Base-by-base conservation (phyloP, 2,113 vertebrate species). In the Forbesichthys papilliferus region DNA sequence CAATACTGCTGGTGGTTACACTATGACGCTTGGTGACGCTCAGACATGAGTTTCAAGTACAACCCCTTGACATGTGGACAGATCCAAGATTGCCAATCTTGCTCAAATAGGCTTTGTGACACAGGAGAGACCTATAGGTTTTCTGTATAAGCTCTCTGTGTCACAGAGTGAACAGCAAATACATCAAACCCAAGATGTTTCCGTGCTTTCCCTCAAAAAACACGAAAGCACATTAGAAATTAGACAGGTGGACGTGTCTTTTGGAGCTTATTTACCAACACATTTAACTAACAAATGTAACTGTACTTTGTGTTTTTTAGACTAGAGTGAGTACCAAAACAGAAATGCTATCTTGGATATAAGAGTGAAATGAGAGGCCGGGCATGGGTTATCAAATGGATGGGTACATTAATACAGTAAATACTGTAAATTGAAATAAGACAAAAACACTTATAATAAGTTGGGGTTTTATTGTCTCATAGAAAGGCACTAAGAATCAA, bases 51-150 rank as follows among this genome's bases (percentile, higher is more conserved):
- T 78, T 76, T 74, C 69, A 74, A 70, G 58, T 67, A 69, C 68
- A 46, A 64, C 68, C 64, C 72, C 42, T 68, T 73, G 82, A 83
- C 77, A 83, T 82, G 66, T 75, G 81, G 68, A 77, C 83, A 75
- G 69, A 76, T 79, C 77, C 85, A 65, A 82, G 65, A 80, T 82
- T 73, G 71, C n/a, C 78, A 79, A 79, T 83, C 75, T 79, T 76
- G 74, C 80, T 86, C 80, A 86, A 73, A 76, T 62, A 66, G 14
- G 33, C 69, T 69, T 78, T 16, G 42, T 20, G 54, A 78, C 68
- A 80, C 73, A 64, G 53, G 66, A 27, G 42, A 58, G 59, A 68
- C 49, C 18, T 49, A 66, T 58, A 78, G 7, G 36, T 42, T 42
- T 42, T 3, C 36, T 66, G 68, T 58, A 73, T 60, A 68, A 46